Percentiles rank a stretch among this genome's conserved stretches.
These are phyloP conservation scores for Tauraco erythrolophus DNA, from an alignment of 2,113 vertebrate species.

Conservation along the genomic window DNA sequence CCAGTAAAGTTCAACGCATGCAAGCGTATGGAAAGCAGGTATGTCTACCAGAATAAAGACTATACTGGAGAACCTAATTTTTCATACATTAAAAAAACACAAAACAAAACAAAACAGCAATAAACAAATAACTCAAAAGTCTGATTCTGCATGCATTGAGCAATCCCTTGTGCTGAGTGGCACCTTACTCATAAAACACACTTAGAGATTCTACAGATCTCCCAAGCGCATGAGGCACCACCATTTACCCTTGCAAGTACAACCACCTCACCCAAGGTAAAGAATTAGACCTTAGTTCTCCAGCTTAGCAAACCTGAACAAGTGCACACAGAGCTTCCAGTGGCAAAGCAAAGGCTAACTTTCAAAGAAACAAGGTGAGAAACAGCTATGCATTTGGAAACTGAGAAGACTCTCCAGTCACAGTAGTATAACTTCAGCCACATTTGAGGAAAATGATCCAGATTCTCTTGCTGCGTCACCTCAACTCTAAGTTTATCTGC, in stretches of 20 bases:
- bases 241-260: accelerated
- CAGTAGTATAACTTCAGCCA: background rate
- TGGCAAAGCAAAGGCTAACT: background rate
- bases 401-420: background rate
- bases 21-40: background rate
- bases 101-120: too few species aligned
- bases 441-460: background rate
- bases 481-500: background rate
- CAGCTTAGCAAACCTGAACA: background rate
- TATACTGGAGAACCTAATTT: background rate
- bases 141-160: background rate
- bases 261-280: background rate
- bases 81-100: background rate
- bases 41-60: background rate
- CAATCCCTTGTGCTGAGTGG: background rate
- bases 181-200: background rate
- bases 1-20: background rate
- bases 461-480: background rate
- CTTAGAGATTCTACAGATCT: accelerated
- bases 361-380: background rate
- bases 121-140: background rate
- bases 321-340: background rate
- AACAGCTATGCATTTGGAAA: background rate
- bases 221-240: background rate
- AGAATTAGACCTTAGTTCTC: background rate